Percentiles rank a stretch among this genome's conserved stretches.
These are phyloP conservation scores for Pachymerium ferrugineum DNA, from an alignment of 2,888 invertebrate species.

Conservation along the genomic window DNA sequence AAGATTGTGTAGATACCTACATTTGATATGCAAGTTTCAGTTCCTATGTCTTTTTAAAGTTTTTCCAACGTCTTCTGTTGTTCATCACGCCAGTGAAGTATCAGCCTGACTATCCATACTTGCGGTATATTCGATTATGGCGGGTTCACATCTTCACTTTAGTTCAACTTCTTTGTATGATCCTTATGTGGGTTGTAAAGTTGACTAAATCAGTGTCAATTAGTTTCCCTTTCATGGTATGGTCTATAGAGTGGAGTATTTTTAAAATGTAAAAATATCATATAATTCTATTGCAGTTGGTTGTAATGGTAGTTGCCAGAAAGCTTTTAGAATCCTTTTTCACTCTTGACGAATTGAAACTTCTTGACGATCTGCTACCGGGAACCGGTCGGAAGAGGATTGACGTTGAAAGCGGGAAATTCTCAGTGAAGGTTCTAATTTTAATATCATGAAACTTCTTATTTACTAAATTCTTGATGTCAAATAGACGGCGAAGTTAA, in stretches of 20 bases:
- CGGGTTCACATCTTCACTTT: conserved; percentile 31
- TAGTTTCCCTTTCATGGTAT: conserved; percentile 32
- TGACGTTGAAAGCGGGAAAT: background rate
- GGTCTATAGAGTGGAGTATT: background rate
- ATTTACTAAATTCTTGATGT: background rate
- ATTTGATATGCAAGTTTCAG: background rate
- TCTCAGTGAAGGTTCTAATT: background rate
- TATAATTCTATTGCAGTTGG: background rate
- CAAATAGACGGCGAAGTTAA: background rate
- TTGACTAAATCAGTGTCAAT: conserved; percentile 30
- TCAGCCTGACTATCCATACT: conserved; percentile 31
- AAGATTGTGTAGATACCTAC: background rate
- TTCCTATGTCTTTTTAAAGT: conserved; percentile 23
- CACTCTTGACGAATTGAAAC: conserved; percentile 13
- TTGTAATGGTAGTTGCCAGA: background rate
- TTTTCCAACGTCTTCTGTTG: conserved; percentile 25
- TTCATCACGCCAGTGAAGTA: conserved; percentile 31
- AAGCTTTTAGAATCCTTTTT: background rate
- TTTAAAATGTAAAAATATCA: background rate
- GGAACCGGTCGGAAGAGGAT: background rate
- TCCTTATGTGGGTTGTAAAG: conserved; percentile 30
- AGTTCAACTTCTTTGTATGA: conserved; percentile 29
- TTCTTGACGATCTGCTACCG: conserved; percentile 10
- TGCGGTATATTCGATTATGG: conserved; percentile 29
- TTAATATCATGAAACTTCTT: background rate